A percentile compares a stretch with the other conserved stretches of the same genome.
Evolutionary conservation across 2,797 vertebrate species (phyloP).

Genomic region (Cygnus olor): DNA sequence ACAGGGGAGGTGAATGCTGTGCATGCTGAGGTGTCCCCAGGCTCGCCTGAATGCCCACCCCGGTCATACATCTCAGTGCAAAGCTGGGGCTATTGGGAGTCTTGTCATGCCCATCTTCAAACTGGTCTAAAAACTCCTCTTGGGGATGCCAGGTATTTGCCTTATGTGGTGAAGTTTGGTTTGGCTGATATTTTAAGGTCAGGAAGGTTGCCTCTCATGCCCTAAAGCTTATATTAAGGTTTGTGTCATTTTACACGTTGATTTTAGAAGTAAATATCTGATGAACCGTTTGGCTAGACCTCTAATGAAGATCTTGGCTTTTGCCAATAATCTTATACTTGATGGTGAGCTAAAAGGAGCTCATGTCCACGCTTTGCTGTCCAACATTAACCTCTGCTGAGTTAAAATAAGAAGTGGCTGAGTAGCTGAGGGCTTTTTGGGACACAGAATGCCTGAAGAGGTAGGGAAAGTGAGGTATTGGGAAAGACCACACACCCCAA

Average conservation of each 20-base stretch:
- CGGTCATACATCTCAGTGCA: not conserved
- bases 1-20: not conserved
- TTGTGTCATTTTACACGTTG: not conserved
- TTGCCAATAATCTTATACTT: not conserved
- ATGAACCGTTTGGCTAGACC: not conserved
- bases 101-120: not conserved
- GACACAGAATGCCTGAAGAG: not conserved
- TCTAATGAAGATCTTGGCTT: not conserved
- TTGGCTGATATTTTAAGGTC: not conserved
- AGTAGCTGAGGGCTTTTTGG: not conserved
- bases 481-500: not conserved
- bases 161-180: not conserved
- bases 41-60: not conserved
- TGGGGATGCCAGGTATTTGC: rapidly evolving
- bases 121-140: not conserved
- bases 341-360: not conserved
- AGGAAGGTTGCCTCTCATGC: not conserved
- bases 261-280: not conserved
- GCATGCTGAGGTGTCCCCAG: not conserved
- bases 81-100: not conserved
- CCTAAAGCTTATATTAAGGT: not conserved
- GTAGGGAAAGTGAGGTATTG: not conserved
- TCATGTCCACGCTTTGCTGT: not conserved
- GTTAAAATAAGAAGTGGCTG: not conserved
- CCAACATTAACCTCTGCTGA: not conserved